These are phyloP conservation scores for Dendropsophus ebraccatus DNA, from an alignment of 2,113 vertebrate genomes.

Conservation along the genomic window DNA sequence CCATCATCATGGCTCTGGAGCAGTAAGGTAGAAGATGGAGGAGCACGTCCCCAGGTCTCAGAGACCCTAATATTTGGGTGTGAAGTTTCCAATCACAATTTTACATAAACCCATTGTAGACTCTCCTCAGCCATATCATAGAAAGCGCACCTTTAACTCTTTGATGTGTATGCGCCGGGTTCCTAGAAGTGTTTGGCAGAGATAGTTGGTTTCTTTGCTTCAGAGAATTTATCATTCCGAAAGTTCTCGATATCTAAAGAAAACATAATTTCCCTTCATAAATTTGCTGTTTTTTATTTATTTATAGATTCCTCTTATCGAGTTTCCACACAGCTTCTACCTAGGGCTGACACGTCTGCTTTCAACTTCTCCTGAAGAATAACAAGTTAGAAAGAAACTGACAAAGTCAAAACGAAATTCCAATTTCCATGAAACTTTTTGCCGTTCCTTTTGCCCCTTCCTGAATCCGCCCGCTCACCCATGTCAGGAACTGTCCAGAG, in stretches of 20 bases:
- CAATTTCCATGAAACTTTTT: not conserved
- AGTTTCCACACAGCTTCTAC: constrained; percentile 17
- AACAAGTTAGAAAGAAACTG: not conserved
- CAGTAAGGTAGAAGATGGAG: too few relatives aligned
- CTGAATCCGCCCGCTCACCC: too few relatives aligned
- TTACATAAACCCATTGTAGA: not conserved
- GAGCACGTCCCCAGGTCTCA: too few relatives aligned
- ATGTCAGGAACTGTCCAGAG: too few relatives aligned
- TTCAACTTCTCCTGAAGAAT: constrained; percentile 10
- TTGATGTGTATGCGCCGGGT: not conserved
- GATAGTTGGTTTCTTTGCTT: not conserved
- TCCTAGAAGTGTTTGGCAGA: not conserved
- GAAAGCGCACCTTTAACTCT: not conserved
- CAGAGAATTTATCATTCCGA: not conserved
- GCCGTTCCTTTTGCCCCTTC: not conserved
- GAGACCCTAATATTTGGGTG: not conserved
- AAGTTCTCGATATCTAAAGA: constrained; percentile 14
- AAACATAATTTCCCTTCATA: not conserved
- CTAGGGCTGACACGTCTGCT: not conserved
- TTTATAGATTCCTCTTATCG: constrained; percentile 18
- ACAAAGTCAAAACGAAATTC: not conserved
- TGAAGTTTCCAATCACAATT: not conserved
- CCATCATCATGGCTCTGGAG: too few relatives aligned
- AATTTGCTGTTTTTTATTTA: not conserved
- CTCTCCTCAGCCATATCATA: not conserved